phyloP scores from a whole-genome alignment of 2,888 invertebrate genomes.

The Actias luna region DNA sequence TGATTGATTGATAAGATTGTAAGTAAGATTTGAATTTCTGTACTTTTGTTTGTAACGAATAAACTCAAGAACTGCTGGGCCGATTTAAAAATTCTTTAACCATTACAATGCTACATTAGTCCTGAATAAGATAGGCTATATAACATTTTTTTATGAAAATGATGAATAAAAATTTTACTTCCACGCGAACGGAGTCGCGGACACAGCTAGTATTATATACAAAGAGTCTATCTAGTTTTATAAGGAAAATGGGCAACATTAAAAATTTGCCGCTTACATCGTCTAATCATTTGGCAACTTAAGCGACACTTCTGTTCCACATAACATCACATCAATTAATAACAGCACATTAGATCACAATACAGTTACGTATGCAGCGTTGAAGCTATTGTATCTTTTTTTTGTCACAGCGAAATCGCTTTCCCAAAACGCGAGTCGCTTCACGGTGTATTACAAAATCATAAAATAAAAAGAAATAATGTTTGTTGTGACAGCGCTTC shows the following conservation, averaged over 20 bases:
- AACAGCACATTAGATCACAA: constrained; percentile 43
- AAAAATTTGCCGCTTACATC: background rate
- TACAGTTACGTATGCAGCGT: constrained; percentile 12
- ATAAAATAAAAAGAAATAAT: constrained; percentile 76
- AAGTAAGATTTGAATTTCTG: too few relatives aligned
- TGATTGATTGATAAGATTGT: too few relatives aligned
- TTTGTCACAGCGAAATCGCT: constrained; percentile 59
- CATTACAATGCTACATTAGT: too few relatives aligned
- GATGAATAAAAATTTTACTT: too few relatives aligned
- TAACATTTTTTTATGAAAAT: too few relatives aligned
- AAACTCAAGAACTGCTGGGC: too few relatives aligned
- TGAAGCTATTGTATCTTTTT: constrained; percentile 36
- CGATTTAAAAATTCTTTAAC: too few relatives aligned
- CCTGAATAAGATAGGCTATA: too few relatives aligned
- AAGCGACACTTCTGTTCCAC: background rate
- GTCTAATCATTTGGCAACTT: background rate
- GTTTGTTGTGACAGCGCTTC: constrained; percentile 78
- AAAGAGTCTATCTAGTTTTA: too few relatives aligned
- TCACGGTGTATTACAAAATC: constrained; percentile 73
- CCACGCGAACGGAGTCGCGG: too few relatives aligned
- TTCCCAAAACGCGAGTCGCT: constrained; percentile 65
- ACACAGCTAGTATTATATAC: too few relatives aligned
- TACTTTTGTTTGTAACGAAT: too few relatives aligned
- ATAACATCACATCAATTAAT: constrained; percentile 37
- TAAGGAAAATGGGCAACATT: background rate